These are phyloP conservation scores for Rhombomys opimus DNA, from an alignment of 2,113 vertebrate genomes.

Conservation along the genomic window DNA sequence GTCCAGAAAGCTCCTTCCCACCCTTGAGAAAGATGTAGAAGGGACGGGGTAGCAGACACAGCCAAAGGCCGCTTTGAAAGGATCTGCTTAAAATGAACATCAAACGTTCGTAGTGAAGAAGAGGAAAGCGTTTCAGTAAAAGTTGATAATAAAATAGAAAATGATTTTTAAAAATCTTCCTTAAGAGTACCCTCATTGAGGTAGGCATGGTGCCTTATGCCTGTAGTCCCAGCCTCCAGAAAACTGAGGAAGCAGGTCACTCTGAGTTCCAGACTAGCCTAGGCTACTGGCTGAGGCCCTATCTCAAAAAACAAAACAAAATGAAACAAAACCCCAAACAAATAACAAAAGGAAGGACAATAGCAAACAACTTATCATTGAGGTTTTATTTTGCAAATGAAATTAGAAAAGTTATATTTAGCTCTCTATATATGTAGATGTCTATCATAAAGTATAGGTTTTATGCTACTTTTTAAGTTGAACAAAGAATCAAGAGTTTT, in stretches of 20 bases:
- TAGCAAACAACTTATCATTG: background rate
- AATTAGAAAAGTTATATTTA: slow-evolving; percentile 39
- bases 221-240: background rate
- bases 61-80: background rate
- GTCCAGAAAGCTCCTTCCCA: background rate
- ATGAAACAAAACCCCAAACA: background rate
- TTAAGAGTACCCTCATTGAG: background rate
- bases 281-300: background rate
- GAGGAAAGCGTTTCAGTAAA: background rate
- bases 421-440: background rate
- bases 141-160: slow-evolving; percentile 24
- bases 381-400: slow-evolving; percentile 13
- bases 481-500: slow-evolving; percentile 41
- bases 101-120: background rate
- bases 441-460: slow-evolving; percentile 19
- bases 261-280: background rate
- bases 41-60: background rate
- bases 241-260: background rate
- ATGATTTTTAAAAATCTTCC: background rate
- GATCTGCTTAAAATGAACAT: slow-evolving; percentile 36
- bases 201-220: background rate
- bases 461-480: slow-evolving; percentile 41
- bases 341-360: background rate
- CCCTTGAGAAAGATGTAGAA: background rate
- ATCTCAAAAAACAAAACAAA: background rate